Evolutionary conservation across 2,888 invertebrate species (phyloP).

Genomic region (Monoplex corrugatus): DNA sequence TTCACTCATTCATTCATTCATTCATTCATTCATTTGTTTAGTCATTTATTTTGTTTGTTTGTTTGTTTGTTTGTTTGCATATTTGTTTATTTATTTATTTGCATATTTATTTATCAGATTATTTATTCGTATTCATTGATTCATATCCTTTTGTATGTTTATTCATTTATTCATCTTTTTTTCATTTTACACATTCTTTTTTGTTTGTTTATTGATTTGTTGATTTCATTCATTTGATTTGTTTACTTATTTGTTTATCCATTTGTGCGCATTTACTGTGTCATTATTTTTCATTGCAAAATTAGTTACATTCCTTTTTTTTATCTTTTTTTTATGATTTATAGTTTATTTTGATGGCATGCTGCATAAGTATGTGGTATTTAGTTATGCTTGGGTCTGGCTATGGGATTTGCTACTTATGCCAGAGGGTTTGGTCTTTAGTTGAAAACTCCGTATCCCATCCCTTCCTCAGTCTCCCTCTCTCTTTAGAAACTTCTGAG

Average conservation of each 20-base stretch:
- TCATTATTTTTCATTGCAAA: neutral
- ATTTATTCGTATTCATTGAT: too few species aligned
- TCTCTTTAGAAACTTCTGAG: neutral
- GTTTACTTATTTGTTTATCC: neutral
- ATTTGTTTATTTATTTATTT: neutral
- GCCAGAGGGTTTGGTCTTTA: slow-evolving; percentile 45
- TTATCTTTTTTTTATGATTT: neutral
- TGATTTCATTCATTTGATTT: too few species aligned
- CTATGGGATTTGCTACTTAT: slow-evolving; percentile 25
- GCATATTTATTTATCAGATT: too few species aligned
- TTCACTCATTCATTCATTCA: neutral
- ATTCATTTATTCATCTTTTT: neutral
- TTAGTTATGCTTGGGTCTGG: slow-evolving; percentile 29
- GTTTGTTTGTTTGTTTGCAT: neutral
- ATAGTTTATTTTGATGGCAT: slow-evolving; percentile 16
- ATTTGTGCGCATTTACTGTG: neutral
- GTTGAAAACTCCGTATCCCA: neutral
- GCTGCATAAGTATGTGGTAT: slow-evolving; percentile 4
- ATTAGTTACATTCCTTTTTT: neutral
- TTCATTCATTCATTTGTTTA: neutral
- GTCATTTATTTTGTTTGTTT: neutral
- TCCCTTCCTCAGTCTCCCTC: neutral
- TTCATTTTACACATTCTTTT: neutral
- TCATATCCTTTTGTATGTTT: neutral
- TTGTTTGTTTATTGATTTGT: neutral